These are phyloP conservation scores for Calliopsis andreniformis DNA, from an alignment of 1,140 invertebrate genomes.

Conservation along the genomic window DNA sequence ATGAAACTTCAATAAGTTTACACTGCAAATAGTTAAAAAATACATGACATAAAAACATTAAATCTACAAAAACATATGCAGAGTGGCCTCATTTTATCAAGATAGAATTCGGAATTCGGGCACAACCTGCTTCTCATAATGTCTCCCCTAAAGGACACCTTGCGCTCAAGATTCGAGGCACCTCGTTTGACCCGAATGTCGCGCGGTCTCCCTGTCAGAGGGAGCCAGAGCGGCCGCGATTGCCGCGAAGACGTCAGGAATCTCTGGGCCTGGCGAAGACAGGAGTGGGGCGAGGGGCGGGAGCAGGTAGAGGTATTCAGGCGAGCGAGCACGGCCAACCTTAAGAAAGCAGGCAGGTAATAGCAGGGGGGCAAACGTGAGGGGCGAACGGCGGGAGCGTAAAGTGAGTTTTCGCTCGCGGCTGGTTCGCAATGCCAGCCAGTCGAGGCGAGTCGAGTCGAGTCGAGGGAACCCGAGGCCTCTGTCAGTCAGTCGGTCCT, in stretches of 20 bases:
- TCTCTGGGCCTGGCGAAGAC: background rate
- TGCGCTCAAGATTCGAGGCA: constrained; percentile 2
- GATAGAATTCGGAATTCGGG: too few relatives aligned
- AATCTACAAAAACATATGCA: too few relatives aligned
- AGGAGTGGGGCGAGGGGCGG: background rate
- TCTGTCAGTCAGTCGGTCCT: constrained; percentile 47
- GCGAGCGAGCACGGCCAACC: constrained; percentile 44
- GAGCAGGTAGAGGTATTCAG: constrained; percentile 45
- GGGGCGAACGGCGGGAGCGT: constrained; percentile 61
- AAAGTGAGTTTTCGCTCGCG: constrained; percentile 66
- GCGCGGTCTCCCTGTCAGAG: constrained; percentile 17
- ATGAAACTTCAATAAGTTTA: too few relatives aligned
- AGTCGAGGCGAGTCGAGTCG: constrained; percentile 63
- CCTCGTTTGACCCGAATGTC: constrained; percentile 38
- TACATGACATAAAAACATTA: too few relatives aligned
- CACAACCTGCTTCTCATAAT: too few relatives aligned
- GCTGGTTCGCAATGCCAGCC: constrained; percentile 66
- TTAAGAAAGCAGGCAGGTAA: constrained; percentile 61
- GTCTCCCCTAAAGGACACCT: too few relatives aligned
- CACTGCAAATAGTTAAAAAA: too few relatives aligned
- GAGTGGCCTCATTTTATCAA: too few relatives aligned
- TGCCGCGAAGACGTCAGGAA: constrained; percentile 13
- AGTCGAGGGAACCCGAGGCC: constrained; percentile 36
- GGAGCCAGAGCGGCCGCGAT: constrained; percentile 34
- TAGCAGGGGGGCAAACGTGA: constrained; percentile 44